Conservation (phyloP, 2,888 invertebrate genomes). For the Xestia xanthographa region DNA sequence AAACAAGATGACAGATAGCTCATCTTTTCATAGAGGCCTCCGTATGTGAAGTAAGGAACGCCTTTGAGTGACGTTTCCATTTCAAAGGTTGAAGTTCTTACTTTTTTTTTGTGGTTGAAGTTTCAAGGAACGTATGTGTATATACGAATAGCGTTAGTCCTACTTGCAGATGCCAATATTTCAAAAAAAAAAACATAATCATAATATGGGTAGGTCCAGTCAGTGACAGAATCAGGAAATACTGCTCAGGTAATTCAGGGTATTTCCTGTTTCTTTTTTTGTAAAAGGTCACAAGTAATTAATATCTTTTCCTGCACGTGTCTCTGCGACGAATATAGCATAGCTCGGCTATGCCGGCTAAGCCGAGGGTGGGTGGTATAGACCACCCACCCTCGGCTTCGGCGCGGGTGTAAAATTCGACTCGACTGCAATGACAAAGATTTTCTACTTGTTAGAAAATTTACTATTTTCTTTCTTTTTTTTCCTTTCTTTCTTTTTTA, state of each 20-base stretch:
- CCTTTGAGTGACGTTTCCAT: neutral
- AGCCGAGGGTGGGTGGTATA: too few relatives aligned
- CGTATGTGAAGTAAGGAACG: neutral
- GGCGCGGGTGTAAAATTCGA: too few relatives aligned
- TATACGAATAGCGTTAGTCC: neutral
- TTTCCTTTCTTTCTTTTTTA: too few relatives aligned
- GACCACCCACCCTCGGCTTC: neutral
- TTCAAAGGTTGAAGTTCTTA: neutral
- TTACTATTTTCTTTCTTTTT: too few relatives aligned
- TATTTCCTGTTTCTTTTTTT: neutral
- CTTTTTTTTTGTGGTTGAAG: neutral
- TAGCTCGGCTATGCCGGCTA: neutral
- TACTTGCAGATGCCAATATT: neutral
- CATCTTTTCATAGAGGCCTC: neutral
- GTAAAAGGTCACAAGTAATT: neutral
- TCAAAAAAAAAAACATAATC: neutral
- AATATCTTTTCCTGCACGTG: neutral
- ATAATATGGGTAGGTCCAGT: neutral
- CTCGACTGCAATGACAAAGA: neutral
- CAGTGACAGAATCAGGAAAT: neutral
- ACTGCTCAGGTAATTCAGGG: too few relatives aligned
- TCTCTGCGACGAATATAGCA: neutral
- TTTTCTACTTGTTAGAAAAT: too few relatives aligned
- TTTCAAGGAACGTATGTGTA: neutral
- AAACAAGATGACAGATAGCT: conserved; percentile 3